A percentile compares a stretch with the other conserved stretches of the same genome.
phyloP scores from a whole-genome alignment of 2,888 invertebrate species.

The Nephrotoma guestfalica region DNA sequence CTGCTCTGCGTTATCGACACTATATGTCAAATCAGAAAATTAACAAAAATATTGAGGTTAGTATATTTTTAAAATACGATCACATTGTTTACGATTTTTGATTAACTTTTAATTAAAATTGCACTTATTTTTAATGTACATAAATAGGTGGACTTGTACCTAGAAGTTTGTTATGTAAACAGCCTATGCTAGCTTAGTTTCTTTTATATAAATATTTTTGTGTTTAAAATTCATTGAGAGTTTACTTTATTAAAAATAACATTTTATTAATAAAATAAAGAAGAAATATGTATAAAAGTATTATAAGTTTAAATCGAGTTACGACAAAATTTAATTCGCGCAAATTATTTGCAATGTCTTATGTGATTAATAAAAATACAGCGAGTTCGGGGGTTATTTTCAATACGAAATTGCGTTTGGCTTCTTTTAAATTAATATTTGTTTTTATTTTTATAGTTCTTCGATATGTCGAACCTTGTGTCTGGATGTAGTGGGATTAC shows the following conservation, averaged over 20 bases:
- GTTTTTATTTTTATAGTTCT: background rate
- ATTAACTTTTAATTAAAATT: background rate
- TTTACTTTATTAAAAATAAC: background rate
- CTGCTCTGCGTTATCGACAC: background rate
- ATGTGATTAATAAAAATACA: background rate
- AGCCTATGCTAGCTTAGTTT: background rate
- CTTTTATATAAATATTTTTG: background rate
- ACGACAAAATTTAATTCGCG: background rate
- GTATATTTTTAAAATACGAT: background rate
- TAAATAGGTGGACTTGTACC: background rate
- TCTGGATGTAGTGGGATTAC: background rate
- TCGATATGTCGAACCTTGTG: background rate
- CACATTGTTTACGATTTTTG: background rate
- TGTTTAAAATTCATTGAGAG: background rate
- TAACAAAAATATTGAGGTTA: background rate
- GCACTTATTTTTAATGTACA: background rate
- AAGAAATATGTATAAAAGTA: background rate
- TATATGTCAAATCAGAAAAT: background rate
- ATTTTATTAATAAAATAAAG: background rate
- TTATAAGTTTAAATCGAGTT: background rate
- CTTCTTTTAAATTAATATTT: background rate
- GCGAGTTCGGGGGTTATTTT: background rate
- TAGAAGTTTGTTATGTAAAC: background rate
- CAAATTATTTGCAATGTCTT: background rate
- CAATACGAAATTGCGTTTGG: background rate